These are phyloP conservation scores for Elanus axillaris DNA, from an alignment of 2,113 vertebrate genomes.

Conservation along the genomic window DNA sequence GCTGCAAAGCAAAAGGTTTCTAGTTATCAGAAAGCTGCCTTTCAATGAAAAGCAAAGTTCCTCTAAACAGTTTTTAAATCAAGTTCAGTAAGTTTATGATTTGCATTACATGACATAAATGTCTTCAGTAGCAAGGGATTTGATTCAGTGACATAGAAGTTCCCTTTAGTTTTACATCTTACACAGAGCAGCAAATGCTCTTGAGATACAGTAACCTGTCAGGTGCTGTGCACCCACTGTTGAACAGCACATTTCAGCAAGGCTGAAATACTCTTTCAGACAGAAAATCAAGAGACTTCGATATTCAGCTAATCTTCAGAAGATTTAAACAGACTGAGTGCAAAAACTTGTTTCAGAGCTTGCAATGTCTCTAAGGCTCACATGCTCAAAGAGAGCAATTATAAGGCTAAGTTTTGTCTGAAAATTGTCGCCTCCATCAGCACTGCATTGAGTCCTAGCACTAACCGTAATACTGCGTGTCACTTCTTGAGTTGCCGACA, in stretches of 20 bases:
- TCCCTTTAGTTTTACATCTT: not conserved
- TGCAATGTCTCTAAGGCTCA: not conserved
- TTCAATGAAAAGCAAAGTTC: not conserved
- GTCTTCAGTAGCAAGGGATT: not conserved
- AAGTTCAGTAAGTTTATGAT: not conserved
- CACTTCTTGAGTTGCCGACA: not conserved
- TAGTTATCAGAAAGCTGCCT: slow-evolving; percentile 23
- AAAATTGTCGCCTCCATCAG: not conserved
- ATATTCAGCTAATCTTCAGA: not conserved
- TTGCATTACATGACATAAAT: not conserved
- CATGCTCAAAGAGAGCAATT: not conserved
- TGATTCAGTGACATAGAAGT: not conserved
- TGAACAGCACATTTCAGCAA: not conserved
- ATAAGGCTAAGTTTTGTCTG: not conserved
- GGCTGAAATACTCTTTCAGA: not conserved
- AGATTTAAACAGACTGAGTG: not conserved
- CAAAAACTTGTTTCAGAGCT: not conserved
- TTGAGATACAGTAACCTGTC: not conserved
- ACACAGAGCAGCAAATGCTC: not conserved
- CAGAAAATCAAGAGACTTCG: not conserved
- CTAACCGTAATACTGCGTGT: not conserved
- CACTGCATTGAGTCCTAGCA: not conserved
- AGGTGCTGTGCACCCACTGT: not conserved
- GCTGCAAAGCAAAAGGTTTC: not conserved
- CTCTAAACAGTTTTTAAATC: not conserved